phyloP scores from a whole-genome alignment of 2,797 vertebrate genomes.

The Sebastolobus altivelis region DNA sequence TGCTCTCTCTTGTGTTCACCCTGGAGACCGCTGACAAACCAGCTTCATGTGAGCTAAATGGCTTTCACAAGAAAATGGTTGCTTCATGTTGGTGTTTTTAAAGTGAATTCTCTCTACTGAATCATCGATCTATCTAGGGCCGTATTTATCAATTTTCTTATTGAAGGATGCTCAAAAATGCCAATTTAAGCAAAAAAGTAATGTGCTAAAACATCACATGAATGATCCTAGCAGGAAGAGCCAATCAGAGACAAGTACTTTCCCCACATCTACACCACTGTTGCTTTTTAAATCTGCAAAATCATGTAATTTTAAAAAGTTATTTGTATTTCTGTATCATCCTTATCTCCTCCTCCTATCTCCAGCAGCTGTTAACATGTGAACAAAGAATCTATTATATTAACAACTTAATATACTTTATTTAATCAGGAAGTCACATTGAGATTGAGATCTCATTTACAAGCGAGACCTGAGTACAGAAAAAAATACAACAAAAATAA shows the following conservation, averaged over 20 bases:
- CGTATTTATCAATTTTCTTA: not conserved
- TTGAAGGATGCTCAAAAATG: not conserved
- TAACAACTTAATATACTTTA: too few relatives aligned
- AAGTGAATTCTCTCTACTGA: too few relatives aligned
- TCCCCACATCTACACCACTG: too few relatives aligned
- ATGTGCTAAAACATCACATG: not conserved
- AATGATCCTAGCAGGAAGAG: not conserved
- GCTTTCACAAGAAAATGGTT: not conserved
- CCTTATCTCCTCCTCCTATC: not conserved
- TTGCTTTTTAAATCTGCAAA: not conserved
- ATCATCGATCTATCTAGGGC: too few relatives aligned
- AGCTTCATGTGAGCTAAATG: not conserved
- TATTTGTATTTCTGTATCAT: not conserved
- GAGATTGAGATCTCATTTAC: too few relatives aligned
- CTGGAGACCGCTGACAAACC: conserved; percentile 18
- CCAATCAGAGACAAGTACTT: not conserved
- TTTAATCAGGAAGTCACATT: too few relatives aligned
- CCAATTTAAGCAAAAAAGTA: not conserved
- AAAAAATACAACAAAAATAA: not conserved
- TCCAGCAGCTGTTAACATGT: not conserved
- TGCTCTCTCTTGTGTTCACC: conserved; percentile 30
- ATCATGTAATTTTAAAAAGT: not conserved
- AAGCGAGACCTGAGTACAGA: too few relatives aligned
- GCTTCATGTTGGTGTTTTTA: conserved; percentile 3
- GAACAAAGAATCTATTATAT: not conserved